Conservation (phyloP, 2,113 vertebrate genomes). For the Raja brachyura region DNA sequence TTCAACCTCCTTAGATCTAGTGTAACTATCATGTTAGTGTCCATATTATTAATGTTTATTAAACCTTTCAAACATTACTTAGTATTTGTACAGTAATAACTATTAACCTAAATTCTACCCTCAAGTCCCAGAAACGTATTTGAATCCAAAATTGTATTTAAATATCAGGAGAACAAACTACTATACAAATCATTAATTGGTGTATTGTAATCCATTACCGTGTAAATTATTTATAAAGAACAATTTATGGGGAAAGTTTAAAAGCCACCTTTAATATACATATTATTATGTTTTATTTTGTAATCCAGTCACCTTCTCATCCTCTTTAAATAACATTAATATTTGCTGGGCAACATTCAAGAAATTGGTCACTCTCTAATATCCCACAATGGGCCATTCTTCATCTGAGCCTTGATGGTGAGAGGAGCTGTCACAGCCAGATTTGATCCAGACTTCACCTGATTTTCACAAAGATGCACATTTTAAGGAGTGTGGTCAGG, state of each 20-base stretch:
- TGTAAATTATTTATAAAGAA: not conserved
- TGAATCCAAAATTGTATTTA: not conserved
- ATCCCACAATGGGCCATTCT: not conserved
- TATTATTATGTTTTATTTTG: not conserved
- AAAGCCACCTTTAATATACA: not conserved
- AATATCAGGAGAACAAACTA: not conserved
- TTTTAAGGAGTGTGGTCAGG: not conserved
- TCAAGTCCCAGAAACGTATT: not conserved
- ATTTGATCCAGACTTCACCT: not conserved
- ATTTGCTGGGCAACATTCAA: not conserved
- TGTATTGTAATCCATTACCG: not conserved
- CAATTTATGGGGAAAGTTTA: not conserved
- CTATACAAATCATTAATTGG: not conserved
- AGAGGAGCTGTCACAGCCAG: not conserved
- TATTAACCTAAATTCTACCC: not conserved
- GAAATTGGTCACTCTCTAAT: not conserved
- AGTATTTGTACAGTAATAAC: not conserved
- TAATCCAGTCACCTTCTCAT: not conserved
- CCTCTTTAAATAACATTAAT: not conserved
- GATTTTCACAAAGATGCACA: not conserved
- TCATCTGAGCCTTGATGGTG: not conserved
- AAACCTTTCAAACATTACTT: slow-evolving; percentile 12
- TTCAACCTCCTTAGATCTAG: slow-evolving; percentile 25
- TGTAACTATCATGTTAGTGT: slow-evolving; percentile 21
- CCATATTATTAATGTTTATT: slow-evolving; percentile 25